phyloP scores from a whole-genome alignment of 1,140 invertebrate genomes.

The Eulimnadia texana region DNA sequence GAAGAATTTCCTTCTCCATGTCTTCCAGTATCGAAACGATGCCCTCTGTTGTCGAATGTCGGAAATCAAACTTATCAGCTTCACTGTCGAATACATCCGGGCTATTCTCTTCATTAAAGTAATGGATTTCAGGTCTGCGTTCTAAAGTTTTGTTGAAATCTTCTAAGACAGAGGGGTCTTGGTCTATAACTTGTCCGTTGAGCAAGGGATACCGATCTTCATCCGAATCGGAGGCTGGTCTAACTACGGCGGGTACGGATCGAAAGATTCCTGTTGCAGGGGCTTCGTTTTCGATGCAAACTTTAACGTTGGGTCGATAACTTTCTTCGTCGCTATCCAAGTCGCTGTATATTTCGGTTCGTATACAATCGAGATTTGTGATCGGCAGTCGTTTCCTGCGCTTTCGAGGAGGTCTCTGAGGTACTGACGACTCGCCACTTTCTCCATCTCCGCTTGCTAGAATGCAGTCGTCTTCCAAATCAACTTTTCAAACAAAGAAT shows the following conservation, averaged over 20 bases:
- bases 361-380: background rate
- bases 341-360: background rate
- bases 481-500: background rate
- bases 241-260: background rate
- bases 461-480: background rate
- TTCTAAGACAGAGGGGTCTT: background rate
- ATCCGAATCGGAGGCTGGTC: background rate
- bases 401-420: background rate
- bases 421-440: background rate
- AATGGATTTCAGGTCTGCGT: background rate
- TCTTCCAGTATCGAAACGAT: constrained; percentile 10
- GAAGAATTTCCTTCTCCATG: constrained; percentile 12
- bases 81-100: background rate
- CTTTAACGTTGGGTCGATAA: background rate
- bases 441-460: background rate
- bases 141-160: background rate
- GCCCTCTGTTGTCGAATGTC: background rate
- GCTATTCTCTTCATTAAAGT: background rate
- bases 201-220: background rate
- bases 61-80: background rate
- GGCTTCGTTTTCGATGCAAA: background rate
- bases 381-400: background rate
- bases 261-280: background rate
- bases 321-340: background rate
- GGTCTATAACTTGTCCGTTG: background rate